Base-by-base conservation (phyloP, 2,888 invertebrate genomes). In the Ischnus inquisitorius region DNA sequence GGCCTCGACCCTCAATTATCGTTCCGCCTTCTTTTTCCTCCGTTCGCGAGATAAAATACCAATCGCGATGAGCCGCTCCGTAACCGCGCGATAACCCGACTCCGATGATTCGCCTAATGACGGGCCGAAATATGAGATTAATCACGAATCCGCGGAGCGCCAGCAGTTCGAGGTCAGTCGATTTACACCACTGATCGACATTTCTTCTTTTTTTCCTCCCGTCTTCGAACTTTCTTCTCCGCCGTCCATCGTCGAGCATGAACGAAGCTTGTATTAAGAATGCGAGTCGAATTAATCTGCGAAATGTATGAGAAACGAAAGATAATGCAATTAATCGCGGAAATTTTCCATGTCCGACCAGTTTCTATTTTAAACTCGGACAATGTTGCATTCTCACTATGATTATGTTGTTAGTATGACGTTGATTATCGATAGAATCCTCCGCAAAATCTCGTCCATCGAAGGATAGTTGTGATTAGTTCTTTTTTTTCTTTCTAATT, bases 131-230 rank as follows among this genome's bases (percentile, higher is more conserved):
- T n/a, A 14, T 5, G 25, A 8, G n/a, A 60, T 12, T 10, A 19
- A 54, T 54, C 19, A 1, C 22, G 12, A 43, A 71, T 41, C 41
- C 19, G 41, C 22, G 54, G n/a, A 25, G 14, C 46, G 48, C 8
- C 25, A 25, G 46, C 46, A 43, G 34, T 25, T 54, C 71, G 57
- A 57, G 71, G 71, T 71, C 71, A 41, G 6, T 22, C 57, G 54
- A 57, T 57, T 71, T 54, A 57, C 71, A 25, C 22, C 54, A 71
- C 54, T 71, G 71, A 71, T 71, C 71, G 57, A 71, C 57, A 41
- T 41, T 19, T 57, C 8, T 41, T 14, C 25, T 12, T 57, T 71
- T 41, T 39, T 43, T 69, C 8, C 19, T n/a, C 10, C 22, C 22
- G 12, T 51, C 19, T 54, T 4, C 39, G 5, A 19, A 41, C 22